Percentiles rank a stretch among this genome's conserved stretches.
These are phyloP conservation scores for Lasiurus cinereus DNA, from an alignment of 2,113 vertebrate species.

Conservation along the genomic window DNA sequence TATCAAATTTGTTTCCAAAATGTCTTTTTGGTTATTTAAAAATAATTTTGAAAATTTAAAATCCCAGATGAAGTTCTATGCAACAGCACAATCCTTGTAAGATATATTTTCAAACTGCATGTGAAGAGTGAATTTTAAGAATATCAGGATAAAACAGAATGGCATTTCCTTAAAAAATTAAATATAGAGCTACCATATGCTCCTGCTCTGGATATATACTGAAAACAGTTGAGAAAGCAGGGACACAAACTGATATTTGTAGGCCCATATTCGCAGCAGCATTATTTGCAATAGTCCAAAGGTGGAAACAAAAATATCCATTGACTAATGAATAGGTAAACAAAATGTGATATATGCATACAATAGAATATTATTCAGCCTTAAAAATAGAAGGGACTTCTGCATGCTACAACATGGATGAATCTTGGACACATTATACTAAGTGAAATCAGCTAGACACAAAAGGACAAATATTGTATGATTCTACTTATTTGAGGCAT, in stretches of 20 bases:
- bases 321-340: neutral
- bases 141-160: slow-evolving; percentile 14
- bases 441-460: neutral
- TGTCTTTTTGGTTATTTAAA: slow-evolving; percentile 39
- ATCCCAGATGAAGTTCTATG: neutral
- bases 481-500: neutral
- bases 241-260: neutral
- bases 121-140: neutral
- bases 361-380: neutral
- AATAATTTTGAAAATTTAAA: slow-evolving; percentile 24
- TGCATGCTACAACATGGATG: neutral
- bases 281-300: neutral
- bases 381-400: neutral
- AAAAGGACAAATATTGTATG: neutral
- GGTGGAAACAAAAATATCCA: neutral
- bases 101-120: slow-evolving; percentile 1
- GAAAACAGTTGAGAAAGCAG: neutral
- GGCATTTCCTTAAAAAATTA: slow-evolving; percentile 16
- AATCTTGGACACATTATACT: neutral
- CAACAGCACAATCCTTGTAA: neutral
- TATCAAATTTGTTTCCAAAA: slow-evolving; percentile 50
- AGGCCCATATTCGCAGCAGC: neutral
- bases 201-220: neutral
- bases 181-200: neutral
- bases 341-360: neutral